These are phyloP conservation scores for Pseudeuparius sepicola DNA, from an alignment of 2,888 invertebrate species.

Conservation along the genomic window DNA sequence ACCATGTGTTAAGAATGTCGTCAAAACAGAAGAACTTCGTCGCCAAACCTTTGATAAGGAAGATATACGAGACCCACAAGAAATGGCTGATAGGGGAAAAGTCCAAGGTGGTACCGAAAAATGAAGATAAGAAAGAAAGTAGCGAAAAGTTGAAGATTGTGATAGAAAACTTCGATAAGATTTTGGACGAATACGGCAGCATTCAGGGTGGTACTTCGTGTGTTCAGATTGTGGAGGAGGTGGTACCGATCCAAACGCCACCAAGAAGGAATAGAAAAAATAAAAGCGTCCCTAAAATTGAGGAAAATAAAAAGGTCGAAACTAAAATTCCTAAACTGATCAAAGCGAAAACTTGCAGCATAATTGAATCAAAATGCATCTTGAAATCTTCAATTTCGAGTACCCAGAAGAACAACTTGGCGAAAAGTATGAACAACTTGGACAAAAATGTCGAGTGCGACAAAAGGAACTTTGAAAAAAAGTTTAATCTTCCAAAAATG, in stretches of 20 bases:
- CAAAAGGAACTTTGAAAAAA: neutral
- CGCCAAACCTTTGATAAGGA: conserved; percentile 30
- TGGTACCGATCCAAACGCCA: neutral
- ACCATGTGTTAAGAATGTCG: no score
- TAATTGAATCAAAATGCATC: conserved; percentile 59
- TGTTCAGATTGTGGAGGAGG: no score
- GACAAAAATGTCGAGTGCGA: conserved; percentile 12
- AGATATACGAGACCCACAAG: conserved; percentile 31
- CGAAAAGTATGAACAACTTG: conserved; percentile 31
- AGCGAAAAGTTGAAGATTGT: conserved; percentile 40
- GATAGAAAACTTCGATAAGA: conserved; percentile 45
- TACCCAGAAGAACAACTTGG: conserved; percentile 21
- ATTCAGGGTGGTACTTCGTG: no score
- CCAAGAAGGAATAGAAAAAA: conserved; percentile 2
- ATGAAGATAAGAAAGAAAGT: conserved; percentile 18
- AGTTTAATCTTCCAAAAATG: neutral
- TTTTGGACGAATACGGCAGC: conserved; percentile 40
- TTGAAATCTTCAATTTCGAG: conserved; percentile 48
- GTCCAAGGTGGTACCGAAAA: neutral
- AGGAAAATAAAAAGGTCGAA: conserved; percentile 11
- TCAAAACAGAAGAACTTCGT: conserved; percentile 26
- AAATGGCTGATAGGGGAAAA: conserved; percentile 26
- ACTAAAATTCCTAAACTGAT: conserved; percentile 47
- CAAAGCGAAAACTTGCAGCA: conserved; percentile 61
- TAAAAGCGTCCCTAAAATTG: conserved; percentile 20